A percentile compares a stretch with the other conserved stretches of the same genome.
phyloP scores from a whole-genome alignment of 1,140 invertebrate species.

The Leptoteleia sp. region DNA sequence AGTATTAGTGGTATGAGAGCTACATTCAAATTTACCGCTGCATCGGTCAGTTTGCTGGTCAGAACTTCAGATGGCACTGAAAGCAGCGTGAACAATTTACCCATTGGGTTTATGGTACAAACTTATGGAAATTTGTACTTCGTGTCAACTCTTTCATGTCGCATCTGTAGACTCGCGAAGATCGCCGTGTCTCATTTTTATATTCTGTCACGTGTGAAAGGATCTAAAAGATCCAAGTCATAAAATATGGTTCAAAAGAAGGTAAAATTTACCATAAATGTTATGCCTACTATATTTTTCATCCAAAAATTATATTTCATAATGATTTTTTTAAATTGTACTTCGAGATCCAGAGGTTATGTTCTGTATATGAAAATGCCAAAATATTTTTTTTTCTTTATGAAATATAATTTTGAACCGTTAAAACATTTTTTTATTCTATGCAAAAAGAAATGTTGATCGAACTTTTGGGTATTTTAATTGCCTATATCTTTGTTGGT shows the following conservation, averaged over 20 bases:
- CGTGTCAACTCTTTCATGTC: no score
- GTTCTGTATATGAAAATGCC: neutral
- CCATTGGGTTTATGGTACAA: no score
- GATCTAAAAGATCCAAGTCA: constrained; percentile 11
- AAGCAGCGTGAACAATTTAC: no score
- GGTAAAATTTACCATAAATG: constrained; percentile 12
- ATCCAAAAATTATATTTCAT: neutral
- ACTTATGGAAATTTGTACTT: no score
- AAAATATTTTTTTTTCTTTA: neutral
- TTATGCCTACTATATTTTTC: constrained; percentile 27
- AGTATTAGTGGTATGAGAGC: no score
- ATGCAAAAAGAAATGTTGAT: no score
- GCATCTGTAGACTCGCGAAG: constrained; percentile 2
- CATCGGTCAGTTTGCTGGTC: no score
- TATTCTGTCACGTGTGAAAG: constrained; percentile 30
- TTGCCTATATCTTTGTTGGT: constrained; percentile 2
- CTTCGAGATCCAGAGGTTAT: constrained; percentile 39
- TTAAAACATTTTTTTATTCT: no score
- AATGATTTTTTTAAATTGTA: neutral
- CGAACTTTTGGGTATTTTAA: no score
- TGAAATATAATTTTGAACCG: no score
- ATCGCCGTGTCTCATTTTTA: constrained; percentile 7
- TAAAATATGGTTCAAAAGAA: constrained; percentile 53
- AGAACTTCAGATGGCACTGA: no score
- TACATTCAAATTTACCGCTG: no score